phyloP scores from a whole-genome alignment of 2,888 invertebrate species.

The Sarcophaga carnaria region DNA sequence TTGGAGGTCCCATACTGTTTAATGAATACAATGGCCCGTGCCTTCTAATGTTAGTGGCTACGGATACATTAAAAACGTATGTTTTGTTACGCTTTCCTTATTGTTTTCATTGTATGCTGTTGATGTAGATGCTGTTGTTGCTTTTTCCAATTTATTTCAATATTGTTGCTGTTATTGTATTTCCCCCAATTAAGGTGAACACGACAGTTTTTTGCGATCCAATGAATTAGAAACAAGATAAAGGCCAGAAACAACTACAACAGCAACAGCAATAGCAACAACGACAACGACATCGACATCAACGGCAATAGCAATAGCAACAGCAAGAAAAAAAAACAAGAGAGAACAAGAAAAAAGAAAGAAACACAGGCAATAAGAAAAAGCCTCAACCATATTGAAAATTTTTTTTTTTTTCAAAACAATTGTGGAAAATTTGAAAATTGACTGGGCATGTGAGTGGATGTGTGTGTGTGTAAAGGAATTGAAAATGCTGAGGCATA shows the following conservation, averaged over 20 bases:
- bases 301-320: slow-evolving; percentile 24
- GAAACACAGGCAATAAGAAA: not conserved
- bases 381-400: slow-evolving; percentile 1
- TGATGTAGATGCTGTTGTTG: slow-evolving; percentile 25
- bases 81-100: slow-evolving; percentile 33
- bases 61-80: slow-evolving; percentile 31
- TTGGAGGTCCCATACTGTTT: not conserved
- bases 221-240: slow-evolving; percentile 75
- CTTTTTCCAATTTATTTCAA: not conserved
- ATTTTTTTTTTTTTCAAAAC: slow-evolving; percentile 18
- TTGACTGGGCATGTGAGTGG: slow-evolving; percentile 38
- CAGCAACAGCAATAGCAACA: slow-evolving; percentile 9
- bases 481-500: slow-evolving; percentile 31
- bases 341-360: slow-evolving; percentile 11
- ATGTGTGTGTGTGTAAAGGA: not conserved
- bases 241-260: slow-evolving; percentile 64
- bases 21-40: not conserved
- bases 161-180: slow-evolving; percentile 40
- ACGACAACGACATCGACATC: not conserved
- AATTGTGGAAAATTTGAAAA: slow-evolving; percentile 49
- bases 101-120: slow-evolving; percentile 26
- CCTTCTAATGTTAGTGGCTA: not conserved
- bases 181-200: slow-evolving; percentile 75
- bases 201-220: slow-evolving; percentile 71
- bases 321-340: slow-evolving; percentile 3